Conservation (phyloP, 2,888 invertebrate species). For the Calliopum simillimum region DNA sequence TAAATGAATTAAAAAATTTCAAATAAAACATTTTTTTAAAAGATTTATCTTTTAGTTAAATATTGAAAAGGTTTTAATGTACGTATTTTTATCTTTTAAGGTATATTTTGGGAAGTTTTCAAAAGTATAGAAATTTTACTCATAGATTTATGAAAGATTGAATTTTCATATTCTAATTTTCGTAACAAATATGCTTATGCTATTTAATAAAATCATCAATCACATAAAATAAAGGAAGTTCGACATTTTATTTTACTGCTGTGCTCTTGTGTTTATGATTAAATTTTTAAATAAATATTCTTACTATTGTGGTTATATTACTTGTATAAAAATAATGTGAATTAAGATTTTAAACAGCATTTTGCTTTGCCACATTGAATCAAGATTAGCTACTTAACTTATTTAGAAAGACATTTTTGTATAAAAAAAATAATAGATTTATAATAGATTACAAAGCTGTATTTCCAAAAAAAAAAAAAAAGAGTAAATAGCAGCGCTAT, state of each 20-base stretch:
- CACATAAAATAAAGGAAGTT: slow-evolving; percentile 48
- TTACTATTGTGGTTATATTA: no score
- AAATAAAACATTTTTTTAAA: not conserved
- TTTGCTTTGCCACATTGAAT: no score
- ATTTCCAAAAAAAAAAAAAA: no score
- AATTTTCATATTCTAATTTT: not conserved
- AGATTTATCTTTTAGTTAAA: not conserved
- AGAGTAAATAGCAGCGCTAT: no score
- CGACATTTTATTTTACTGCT: slow-evolving; percentile 39
- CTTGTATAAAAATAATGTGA: no score
- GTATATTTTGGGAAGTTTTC: slow-evolving; percentile 10
- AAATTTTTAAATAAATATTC: no score
- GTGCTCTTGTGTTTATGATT: not conserved
- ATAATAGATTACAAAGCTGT: no score
- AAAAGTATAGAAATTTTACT: not conserved
- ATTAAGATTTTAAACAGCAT: no score
- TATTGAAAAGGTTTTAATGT: slow-evolving; percentile 12
- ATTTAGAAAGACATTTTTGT: no score
- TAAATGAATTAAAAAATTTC: slow-evolving; percentile 10
- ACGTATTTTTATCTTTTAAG: slow-evolving; percentile 20
- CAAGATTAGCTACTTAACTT: no score
- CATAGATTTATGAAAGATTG: not conserved
- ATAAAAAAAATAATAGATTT: no score
- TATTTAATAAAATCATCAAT: slow-evolving; percentile 34
- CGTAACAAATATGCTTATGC: not conserved